Evolutionary conservation across 2,113 vertebrate genomes (phyloP).

Genomic region (Galeopterus variegatus): DNA sequence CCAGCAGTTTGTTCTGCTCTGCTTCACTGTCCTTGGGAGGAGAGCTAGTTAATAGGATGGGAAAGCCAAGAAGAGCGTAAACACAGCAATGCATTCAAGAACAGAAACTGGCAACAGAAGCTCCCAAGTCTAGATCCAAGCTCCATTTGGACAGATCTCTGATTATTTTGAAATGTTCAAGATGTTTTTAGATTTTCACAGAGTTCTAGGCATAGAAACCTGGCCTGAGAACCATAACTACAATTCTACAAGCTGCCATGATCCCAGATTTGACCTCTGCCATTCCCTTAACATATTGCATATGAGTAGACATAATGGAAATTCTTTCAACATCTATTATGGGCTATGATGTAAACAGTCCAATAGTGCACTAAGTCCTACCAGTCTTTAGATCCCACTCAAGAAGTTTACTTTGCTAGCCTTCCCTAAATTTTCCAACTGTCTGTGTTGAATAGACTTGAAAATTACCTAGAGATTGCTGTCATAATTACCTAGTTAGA

Average conservation of each 20-base stretch:
- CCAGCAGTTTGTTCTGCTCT: slow-evolving; percentile 94
- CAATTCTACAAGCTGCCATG: background rate
- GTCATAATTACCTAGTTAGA: background rate
- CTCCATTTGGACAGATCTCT: slow-evolving; percentile 50
- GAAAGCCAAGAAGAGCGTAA: slow-evolving; percentile 90
- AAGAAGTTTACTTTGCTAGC: background rate
- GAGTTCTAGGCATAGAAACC: slow-evolving; percentile 47
- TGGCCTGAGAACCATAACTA: background rate
- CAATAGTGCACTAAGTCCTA: background rate
- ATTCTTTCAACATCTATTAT: background rate
- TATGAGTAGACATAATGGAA: background rate
- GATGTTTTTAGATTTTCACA: slow-evolving; percentile 61
- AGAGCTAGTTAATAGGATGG: slow-evolving; percentile 93
- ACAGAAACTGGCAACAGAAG: slow-evolving; percentile 75
- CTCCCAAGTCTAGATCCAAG: slow-evolving; percentile 53
- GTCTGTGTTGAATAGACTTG: background rate
- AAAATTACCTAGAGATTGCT: background rate
- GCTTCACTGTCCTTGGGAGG: slow-evolving; percentile 93
- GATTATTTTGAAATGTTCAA: slow-evolving; percentile 67
- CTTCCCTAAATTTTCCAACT: background rate
- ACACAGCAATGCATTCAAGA: slow-evolving; percentile 81
- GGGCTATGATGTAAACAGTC: background rate
- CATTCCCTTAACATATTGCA: background rate
- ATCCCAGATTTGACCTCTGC: background rate
- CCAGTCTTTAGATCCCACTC: background rate